Conservation (phyloP, 2,888 invertebrate genomes). For the Amphipyra berbera region DNA sequence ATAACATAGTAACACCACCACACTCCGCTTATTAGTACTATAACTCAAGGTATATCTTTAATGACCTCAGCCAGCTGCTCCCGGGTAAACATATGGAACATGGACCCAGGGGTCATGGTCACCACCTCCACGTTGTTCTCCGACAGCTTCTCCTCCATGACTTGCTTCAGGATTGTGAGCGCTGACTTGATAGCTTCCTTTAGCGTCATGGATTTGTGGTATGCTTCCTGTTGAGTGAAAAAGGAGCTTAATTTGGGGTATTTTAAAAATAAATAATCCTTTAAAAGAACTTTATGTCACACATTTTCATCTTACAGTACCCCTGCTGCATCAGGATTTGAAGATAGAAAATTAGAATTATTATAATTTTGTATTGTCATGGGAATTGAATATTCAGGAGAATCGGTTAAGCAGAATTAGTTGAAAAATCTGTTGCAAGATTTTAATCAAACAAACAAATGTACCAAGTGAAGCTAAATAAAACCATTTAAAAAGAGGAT, state of each 20-base stretch:
- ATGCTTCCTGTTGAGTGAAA: slow-evolving; percentile 88
- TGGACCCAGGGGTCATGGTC: slow-evolving; percentile 95
- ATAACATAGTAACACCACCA: slow-evolving; percentile 25
- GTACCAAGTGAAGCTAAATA: too few species aligned
- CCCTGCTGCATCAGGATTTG: too few species aligned
- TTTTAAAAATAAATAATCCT: not conserved
- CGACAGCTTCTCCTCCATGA: slow-evolving; percentile 99
- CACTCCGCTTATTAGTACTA: slow-evolving; percentile 30
- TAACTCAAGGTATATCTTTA: slow-evolving; percentile 91
- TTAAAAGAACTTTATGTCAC: too few species aligned
- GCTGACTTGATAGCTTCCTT: slow-evolving; percentile 97
- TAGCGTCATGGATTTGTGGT: slow-evolving; percentile 96
- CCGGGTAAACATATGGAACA: slow-evolving; percentile 97
- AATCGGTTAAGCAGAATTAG: too few species aligned
- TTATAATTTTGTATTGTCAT: too few species aligned
- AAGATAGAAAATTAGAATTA: too few species aligned
- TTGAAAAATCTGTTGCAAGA: too few species aligned
- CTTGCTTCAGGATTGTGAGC: slow-evolving; percentile 98
- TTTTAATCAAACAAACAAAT: too few species aligned
- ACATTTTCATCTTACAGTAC: too few species aligned
- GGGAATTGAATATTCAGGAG: too few species aligned
- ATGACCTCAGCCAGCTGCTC: slow-evolving; percentile 98
- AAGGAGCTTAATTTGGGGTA: not conserved
- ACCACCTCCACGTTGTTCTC: slow-evolving; percentile 99
- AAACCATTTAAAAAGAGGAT: too few species aligned